Evolutionary conservation across 2,113 vertebrate species (phyloP).

Genomic region (Rhinoderma darwinii): DNA sequence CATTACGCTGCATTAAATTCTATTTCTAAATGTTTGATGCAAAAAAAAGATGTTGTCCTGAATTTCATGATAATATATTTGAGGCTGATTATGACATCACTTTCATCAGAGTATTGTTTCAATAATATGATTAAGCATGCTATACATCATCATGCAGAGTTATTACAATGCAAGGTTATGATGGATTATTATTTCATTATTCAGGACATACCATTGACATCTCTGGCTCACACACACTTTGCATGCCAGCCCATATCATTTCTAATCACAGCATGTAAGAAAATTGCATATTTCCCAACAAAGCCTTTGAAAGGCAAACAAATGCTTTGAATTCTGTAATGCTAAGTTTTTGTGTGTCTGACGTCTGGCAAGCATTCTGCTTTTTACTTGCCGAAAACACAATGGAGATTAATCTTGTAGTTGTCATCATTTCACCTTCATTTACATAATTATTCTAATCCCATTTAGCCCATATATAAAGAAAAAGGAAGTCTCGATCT

Average conservation of each 20-base stretch:
- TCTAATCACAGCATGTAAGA: conserved; percentile 9
- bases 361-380: neutral
- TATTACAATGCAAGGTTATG: conserved; percentile 14
- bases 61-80: neutral
- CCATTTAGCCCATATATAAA: conserved; percentile 31
- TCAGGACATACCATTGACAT: neutral
- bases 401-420: conserved; percentile 22
- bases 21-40: neutral
- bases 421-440: conserved; percentile 6
- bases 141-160: neutral
- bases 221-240: conserved; percentile 6
- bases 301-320: conserved; percentile 33
- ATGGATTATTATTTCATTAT: conserved; percentile 30
- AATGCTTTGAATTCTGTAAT: neutral
- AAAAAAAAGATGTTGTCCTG: neutral
- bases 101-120: conserved; percentile 2
- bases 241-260: conserved; percentile 1
- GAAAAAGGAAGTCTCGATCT: neutral
- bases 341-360: neutral
- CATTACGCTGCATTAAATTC: neutral
- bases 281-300: neutral
- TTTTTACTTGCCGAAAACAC: conserved; percentile 17
- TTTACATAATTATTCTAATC: conserved; percentile 47
- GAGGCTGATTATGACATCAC: neutral
- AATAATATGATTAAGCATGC: neutral